Conservation (phyloP, 2,888 invertebrate genomes). For the Calliopum simillimum region DNA sequence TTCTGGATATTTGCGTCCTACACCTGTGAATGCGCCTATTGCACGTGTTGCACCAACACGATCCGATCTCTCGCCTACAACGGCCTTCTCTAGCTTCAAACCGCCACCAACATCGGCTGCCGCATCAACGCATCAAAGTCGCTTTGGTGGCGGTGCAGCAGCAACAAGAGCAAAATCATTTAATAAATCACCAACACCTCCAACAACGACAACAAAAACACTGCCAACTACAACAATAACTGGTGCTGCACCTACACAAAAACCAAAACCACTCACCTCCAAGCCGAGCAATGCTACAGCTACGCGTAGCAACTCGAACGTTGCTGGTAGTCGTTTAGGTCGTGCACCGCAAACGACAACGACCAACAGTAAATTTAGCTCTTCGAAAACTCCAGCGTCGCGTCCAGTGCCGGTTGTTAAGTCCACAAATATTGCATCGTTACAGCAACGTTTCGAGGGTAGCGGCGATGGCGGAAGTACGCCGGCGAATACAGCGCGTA, state of each 20-base stretch:
- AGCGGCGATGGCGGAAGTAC: constrained; percentile 24
- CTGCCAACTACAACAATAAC: constrained; percentile 47
- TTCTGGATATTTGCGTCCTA: constrained; percentile 74
- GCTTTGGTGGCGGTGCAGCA: constrained; percentile 24
- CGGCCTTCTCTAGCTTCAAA: constrained; percentile 65
- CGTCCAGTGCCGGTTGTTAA: constrained; percentile 54
- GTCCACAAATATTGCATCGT: constrained; percentile 56
- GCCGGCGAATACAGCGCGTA: constrained; percentile 39
- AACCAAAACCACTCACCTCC: constrained; percentile 61
- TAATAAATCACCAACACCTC: constrained; percentile 44
- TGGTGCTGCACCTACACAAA: constrained; percentile 58
- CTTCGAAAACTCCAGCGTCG: constrained; percentile 33
- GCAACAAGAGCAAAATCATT: constrained; percentile 36
- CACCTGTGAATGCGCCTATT: constrained; percentile 76
- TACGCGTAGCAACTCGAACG: neutral
- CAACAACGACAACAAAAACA: constrained; percentile 50
- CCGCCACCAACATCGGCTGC: constrained; percentile 44
- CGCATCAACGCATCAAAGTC: constrained; percentile 45
- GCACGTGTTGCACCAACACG: constrained; percentile 66
- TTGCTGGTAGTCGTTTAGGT: constrained; percentile 26
- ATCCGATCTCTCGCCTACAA: constrained; percentile 60
- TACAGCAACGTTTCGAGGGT: constrained; percentile 59
- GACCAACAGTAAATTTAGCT: constrained; percentile 38
- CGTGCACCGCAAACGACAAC: constrained; percentile 41
- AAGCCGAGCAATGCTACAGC: constrained; percentile 49